Base-by-base conservation (phyloP, 2,888 invertebrate genomes). In the Microdon myrmicae region DNA sequence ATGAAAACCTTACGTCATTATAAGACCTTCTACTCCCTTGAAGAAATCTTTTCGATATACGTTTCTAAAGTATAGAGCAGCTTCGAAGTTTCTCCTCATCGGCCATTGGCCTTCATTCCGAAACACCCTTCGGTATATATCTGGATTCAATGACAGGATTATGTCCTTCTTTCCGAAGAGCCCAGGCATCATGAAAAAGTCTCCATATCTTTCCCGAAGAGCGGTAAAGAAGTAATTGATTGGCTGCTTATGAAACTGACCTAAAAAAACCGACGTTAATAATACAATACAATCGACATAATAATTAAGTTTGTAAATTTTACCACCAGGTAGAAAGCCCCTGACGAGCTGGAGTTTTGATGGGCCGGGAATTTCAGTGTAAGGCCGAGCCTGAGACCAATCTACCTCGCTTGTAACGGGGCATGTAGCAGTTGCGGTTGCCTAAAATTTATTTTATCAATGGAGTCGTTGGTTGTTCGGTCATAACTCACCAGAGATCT, bases 81-180 rank as follows among this genome's bases (percentile, higher is more conserved):
- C 71, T 5, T 80, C 77, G 12, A 79, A 71, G 4, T 79, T 76
- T 0, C 77, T 71, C 20, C 83, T 74, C 2, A 67, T 19, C 0
- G 84, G 84, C 80, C 82, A 82, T 0, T 71, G 49, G 2, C 83
- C 83, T 70, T 83, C 82, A 22, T 77, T 72, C 2, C 83, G 76
- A 59, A 79, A 79, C 43, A 83, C 73, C 60, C 73, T 73, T 68
- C 81, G 80, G 26, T 83, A 80, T 68, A 83, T 82, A 4, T 82
- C 81, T 0, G 84, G 83, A 71, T 83, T 79, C 67, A 81, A 82
- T 0, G 81, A 71, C 1, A 79, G 59, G 0, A 84, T 69, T 1
- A 81, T 45, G 16, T 67, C 28, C 0, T 61, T 47, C 2, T 68
- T 67, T 0, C 79, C 77, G 10, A 74, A 56, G 3, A 83, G 37